Evolutionary conservation across 2,113 vertebrate genomes (phyloP).

Genomic region (Ptilonorhynchus violaceus): DNA sequence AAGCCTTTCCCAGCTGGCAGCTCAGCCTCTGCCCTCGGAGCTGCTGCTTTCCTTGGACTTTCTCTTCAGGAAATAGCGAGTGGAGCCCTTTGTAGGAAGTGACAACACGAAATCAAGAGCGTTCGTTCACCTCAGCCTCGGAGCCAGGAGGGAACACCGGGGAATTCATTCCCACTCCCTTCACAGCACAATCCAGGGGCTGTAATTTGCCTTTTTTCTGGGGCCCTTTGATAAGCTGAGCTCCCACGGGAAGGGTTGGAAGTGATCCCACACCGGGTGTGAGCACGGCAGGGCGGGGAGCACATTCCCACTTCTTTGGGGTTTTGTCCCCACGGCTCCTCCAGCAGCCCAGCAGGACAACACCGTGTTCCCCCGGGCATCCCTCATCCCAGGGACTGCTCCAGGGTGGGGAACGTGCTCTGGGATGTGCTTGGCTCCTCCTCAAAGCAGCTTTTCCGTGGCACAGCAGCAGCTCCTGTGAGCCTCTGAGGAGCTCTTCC

Average conservation of each 20-base stretch:
- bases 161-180: not conserved
- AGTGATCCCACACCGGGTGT: fast-evolving
- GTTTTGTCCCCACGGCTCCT: too few relatives aligned
- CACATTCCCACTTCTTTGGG: fast-evolving
- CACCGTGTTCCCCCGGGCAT: fast-evolving
- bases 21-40: not conserved
- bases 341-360: not conserved
- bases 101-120: not conserved
- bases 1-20: not conserved
- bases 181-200: too few relatives aligned
- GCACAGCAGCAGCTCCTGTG: not conserved
- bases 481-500: not conserved
- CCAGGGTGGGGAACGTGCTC: not conserved
- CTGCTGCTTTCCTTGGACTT: not conserved
- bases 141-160: not conserved
- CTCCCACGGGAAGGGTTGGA: not conserved
- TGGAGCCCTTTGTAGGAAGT: not conserved
- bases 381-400: fast-evolving
- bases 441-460: not conserved
- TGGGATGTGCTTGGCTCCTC: fast-evolving
- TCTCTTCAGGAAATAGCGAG: not conserved
- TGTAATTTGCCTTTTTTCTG: not conserved
- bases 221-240: not conserved
- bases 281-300: not conserved
- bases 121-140: not conserved